Evolutionary conservation across 2,113 vertebrate genomes (phyloP).

Genomic region (Bubo scandiacus): DNA sequence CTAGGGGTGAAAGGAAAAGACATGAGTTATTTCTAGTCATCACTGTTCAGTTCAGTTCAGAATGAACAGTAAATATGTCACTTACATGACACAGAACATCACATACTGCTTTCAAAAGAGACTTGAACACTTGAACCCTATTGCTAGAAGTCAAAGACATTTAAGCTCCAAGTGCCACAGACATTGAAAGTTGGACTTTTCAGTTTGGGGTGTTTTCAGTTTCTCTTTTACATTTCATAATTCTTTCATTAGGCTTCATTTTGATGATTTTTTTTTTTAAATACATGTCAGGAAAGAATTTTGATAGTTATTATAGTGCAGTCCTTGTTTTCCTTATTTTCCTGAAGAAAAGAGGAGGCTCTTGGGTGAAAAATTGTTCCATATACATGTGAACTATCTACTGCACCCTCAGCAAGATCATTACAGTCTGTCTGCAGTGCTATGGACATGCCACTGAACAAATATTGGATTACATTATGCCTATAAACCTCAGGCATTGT

Average conservation of each 20-base stretch:
- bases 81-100: background rate
- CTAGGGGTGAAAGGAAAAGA: background rate
- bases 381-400: background rate
- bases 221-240: background rate
- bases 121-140: background rate
- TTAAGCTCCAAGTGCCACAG: background rate
- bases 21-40: background rate
- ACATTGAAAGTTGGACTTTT: background rate
- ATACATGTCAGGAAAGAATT: rapidly evolving
- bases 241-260: background rate
- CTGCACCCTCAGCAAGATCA: background rate
- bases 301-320: background rate
- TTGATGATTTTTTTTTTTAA: background rate
- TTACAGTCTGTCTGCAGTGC: background rate
- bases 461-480: conserved; percentile 61
- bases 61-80: background rate
- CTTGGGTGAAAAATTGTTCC: background rate
- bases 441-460: background rate
- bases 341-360: background rate
- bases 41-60: background rate
- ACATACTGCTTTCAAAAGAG: background rate
- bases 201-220: rapidly evolving
- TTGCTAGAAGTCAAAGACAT: background rate
- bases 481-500: conserved; percentile 44
- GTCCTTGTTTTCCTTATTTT: background rate